phyloP scores from a whole-genome alignment of 2,113 vertebrate species.

The Ornithorhynchus anatinus region DNA sequence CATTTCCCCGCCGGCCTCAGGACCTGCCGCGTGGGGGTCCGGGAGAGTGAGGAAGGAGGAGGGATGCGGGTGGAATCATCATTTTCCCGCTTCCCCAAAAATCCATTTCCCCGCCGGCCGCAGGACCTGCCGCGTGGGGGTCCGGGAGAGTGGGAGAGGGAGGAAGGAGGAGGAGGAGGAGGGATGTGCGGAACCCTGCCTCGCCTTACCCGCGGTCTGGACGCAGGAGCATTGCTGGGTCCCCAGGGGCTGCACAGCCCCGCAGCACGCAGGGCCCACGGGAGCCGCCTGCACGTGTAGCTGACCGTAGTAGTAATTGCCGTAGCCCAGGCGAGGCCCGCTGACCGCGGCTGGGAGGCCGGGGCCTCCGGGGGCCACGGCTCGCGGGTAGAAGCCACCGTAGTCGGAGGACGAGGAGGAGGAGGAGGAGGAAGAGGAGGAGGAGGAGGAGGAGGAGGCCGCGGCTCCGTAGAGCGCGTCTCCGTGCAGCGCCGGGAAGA shows the following conservation, averaged over 20 bases:
- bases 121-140: neutral
- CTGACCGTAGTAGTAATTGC: conserved; percentile 94
- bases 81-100: neutral
- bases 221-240: conserved; percentile 94
- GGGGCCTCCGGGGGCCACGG: conserved; percentile 79
- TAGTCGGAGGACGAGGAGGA: conserved; percentile 76
- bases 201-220: conserved; percentile 78
- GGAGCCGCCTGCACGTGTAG: conserved; percentile 87
- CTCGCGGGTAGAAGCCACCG: conserved; percentile 85
- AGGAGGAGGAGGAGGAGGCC: conserved; percentile 32
- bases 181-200: conserved; percentile 17
- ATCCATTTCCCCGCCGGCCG: neutral
- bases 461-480: conserved; percentile 82
- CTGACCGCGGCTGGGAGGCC: conserved; percentile 78
- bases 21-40: too few relatives aligned
- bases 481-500: conserved; percentile 81
- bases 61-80: too few relatives aligned
- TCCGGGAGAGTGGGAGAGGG: neutral
- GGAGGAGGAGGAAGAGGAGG: conserved; percentile 36
- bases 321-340: conserved; percentile 87
- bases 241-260: conserved; percentile 81
- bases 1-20: neutral
- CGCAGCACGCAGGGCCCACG: conserved; percentile 87
- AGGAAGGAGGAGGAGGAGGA: neutral
- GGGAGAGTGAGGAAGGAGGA: too few relatives aligned